These are phyloP conservation scores for Malacoctenus gilli DNA, from an alignment of 2,797 vertebrate species.

Conservation along the genomic window DNA sequence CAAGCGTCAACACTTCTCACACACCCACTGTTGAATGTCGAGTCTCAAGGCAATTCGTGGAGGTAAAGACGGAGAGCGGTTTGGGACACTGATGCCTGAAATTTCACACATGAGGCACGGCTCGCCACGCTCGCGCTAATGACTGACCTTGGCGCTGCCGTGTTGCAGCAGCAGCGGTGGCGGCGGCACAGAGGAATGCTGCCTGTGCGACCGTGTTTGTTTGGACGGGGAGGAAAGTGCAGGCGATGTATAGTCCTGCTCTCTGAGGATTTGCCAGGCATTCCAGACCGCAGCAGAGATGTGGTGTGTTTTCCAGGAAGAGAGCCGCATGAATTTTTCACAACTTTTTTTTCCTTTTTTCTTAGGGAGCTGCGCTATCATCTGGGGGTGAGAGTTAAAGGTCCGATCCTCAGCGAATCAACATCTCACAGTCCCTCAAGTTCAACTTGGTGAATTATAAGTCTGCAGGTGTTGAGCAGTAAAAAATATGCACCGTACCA, in stretches of 20 bases:
- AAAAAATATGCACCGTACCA: too few relatives aligned
- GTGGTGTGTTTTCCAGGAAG: conserved; percentile 37
- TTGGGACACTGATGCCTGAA: conserved; percentile 43
- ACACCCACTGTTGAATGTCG: conserved; percentile 65
- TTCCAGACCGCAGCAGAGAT: conserved; percentile 24
- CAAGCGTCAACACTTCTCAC: conserved; percentile 48
- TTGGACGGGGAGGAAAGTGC: conserved; percentile 33
- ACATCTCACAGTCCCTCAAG: conserved; percentile 34
- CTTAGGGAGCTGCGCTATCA: neutral
- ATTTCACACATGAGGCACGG: conserved; percentile 55
- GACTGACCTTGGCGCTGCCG: conserved; percentile 40
- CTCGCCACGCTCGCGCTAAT: conserved; percentile 57
- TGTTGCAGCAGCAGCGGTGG: conserved; percentile 20
- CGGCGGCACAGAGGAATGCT: conserved; percentile 48
- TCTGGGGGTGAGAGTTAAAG: too few relatives aligned
- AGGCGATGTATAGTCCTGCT: conserved; percentile 33
- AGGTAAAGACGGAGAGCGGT: conserved; percentile 13
- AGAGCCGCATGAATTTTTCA: conserved; percentile 50
- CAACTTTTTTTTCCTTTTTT: conserved; percentile 14
- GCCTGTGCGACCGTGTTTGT: conserved; percentile 44
- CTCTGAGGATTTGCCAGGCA: conserved; percentile 33
- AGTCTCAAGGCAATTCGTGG: conserved; percentile 38
- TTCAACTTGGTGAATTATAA: neutral
- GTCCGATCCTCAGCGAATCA: too few relatives aligned
- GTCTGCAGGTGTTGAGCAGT: too few relatives aligned